A percentile compares a stretch with the other conserved stretches of the same genome.
Conservation (phyloP, 2,888 invertebrate species). For the Odiellus spinosus region DNA sequence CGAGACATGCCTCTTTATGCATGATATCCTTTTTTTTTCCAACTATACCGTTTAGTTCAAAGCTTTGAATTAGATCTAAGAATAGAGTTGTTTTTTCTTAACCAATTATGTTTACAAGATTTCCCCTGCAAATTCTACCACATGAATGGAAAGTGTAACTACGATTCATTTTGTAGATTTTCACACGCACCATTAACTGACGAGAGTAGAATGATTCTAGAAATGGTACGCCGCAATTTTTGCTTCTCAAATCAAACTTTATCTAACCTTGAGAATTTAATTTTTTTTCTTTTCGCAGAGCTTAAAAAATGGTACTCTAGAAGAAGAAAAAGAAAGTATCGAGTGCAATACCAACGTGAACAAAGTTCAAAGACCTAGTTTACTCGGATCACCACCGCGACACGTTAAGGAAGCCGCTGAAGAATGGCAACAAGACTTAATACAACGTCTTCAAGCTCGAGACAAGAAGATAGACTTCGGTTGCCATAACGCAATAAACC, state of each 20-base stretch:
- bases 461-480: too few species aligned
- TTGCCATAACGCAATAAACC: too few species aligned
- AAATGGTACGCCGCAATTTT: slow-evolving; percentile 29
- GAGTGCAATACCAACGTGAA: slow-evolving; percentile 1
- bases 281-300: slow-evolving; percentile 1
- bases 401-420: slow-evolving; percentile 23
- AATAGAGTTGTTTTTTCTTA: neutral
- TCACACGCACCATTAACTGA: slow-evolving; percentile 79
- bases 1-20: slow-evolving; percentile 90
- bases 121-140: slow-evolving; percentile 96
- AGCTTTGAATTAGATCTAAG: too few species aligned
- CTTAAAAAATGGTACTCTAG: neutral
- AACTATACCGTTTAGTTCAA: too few species aligned
- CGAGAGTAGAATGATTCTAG: slow-evolving; percentile 44
- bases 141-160: slow-evolving; percentile 63
- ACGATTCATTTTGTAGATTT: slow-evolving; percentile 75
- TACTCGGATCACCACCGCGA: slow-evolving; percentile 26
- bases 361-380: slow-evolving; percentile 13
- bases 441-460: too few species aligned
- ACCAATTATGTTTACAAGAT: slow-evolving; percentile 36
- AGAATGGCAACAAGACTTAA: slow-evolving; percentile 12
- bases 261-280: neutral
- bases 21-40: slow-evolving; percentile 37
- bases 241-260: neutral
- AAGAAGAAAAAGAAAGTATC: neutral